Evolutionary conservation across 2,113 vertebrate genomes (phyloP).

Genomic region (Vidua chalybeata): DNA sequence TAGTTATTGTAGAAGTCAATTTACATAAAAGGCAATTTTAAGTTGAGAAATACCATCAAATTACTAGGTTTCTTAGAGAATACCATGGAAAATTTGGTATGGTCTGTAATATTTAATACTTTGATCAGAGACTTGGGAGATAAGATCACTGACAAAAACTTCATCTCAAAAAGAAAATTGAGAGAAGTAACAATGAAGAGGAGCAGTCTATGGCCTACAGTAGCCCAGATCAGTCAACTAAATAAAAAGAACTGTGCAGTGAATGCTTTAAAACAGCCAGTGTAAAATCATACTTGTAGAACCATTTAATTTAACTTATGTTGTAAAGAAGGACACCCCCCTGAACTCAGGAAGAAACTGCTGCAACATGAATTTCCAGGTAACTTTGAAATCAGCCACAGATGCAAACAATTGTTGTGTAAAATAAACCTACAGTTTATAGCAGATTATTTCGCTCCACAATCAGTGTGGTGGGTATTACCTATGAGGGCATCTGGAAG

Average conservation of each 20-base stretch:
- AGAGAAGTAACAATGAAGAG: not conserved
- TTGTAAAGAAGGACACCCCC: not conserved
- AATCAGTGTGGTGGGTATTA: not conserved
- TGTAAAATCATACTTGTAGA: not conserved
- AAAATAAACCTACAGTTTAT: not conserved
- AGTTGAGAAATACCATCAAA: not conserved
- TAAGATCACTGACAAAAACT: not conserved
- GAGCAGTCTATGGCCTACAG: not conserved
- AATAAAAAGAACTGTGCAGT: not conserved
- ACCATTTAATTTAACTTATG: not conserved
- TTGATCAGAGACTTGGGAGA: not conserved
- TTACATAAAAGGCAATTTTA: constrained; percentile 13
- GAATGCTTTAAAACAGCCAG: not conserved
- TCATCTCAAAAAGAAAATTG: not conserved
- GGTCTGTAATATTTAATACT: not conserved
- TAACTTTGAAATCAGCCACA: not conserved
- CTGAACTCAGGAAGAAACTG: not conserved
- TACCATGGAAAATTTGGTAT: not conserved
- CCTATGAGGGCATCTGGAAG: not conserved
- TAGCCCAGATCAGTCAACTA: not conserved
- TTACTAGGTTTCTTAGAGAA: not conserved
- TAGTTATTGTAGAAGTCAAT: not conserved
- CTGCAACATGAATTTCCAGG: not conserved
- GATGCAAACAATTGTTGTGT: not conserved
- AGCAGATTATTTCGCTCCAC: not conserved